Percentiles rank a stretch among this genome's conserved stretches.
Evolutionary conservation across 64 coral and sea anemone genomes (phyloP).

Genomic region (Montipora cactus): DNA sequence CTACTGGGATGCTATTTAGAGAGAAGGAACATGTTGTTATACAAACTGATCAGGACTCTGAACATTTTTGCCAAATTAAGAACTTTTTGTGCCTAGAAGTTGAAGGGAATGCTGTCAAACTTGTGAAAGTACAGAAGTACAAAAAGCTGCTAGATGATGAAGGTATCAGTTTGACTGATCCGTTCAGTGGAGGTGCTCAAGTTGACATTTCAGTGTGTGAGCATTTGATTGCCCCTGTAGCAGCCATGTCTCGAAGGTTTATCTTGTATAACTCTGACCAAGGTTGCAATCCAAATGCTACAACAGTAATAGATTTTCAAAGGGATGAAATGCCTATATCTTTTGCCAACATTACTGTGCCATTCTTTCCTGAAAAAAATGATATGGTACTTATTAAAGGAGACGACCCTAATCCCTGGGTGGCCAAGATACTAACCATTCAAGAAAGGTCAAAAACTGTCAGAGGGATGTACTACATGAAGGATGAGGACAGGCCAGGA

Average conservation of each 20-base stretch:
- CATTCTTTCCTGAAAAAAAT: conserved; percentile 8
- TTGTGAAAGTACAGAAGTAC: background rate
- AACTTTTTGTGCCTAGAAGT: conserved; percentile 23
- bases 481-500: conserved; percentile 10
- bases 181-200: background rate
- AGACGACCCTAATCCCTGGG: conserved; percentile 18
- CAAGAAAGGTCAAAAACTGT: conserved; percentile 20
- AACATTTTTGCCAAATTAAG: background rate
- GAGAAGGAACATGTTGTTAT: background rate
- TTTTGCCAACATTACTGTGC: background rate
- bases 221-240: background rate
- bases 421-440: conserved; percentile 8
- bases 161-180: background rate
- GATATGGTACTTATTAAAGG: conserved; percentile 46
- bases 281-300: background rate
- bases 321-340: background rate
- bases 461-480: conserved; percentile 1
- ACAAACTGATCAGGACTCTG: background rate
- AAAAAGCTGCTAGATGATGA: background rate
- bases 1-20: background rate
- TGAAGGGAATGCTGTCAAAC: background rate
- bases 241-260: background rate
- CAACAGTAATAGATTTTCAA: background rate
- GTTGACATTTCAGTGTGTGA: no score
- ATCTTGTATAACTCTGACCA: background rate